Evolutionary conservation across 2,888 invertebrate genomes (phyloP).

Genomic region (Myopa testacea): DNA sequence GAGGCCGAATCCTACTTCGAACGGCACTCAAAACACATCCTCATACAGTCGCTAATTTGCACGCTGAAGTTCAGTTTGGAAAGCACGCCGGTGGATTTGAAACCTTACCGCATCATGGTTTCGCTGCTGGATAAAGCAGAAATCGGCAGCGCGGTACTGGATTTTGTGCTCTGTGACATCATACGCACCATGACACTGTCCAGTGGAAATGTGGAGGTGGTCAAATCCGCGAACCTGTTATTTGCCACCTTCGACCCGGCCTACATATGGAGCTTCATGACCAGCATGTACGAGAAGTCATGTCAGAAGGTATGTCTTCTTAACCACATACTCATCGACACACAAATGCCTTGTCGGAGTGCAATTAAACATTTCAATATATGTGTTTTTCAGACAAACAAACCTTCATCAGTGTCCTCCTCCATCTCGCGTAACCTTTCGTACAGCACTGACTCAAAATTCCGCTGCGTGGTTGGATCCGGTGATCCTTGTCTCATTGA

Average conservation of each 20-base stretch:
- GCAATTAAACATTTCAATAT: too few species aligned
- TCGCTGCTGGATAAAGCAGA: constrained; percentile 89
- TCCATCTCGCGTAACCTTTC: constrained; percentile 43
- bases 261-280: constrained; percentile 87
- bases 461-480: constrained; percentile 71
- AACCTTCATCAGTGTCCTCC: constrained; percentile 46
- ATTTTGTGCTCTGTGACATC: constrained; percentile 82
- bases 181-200: constrained; percentile 75
- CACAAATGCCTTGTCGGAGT: too few species aligned
- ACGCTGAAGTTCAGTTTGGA: constrained; percentile 72
- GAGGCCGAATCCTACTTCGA: constrained; percentile 73
- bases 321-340: too few species aligned
- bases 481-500: constrained; percentile 76
- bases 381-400: constrained; percentile 50
- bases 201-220: constrained; percentile 75
- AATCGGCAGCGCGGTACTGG: constrained; percentile 82
- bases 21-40: constrained; percentile 75
- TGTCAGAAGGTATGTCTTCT: constrained; percentile 64
- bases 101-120: constrained; percentile 82
- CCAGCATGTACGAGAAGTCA: constrained; percentile 74
- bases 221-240: constrained; percentile 86
- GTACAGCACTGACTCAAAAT: constrained; percentile 54
- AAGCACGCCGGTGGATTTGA: constrained; percentile 73
- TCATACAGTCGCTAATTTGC: constrained; percentile 75
- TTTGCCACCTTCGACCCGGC: constrained; percentile 87